Percentiles rank a stretch among this genome's conserved stretches.
Conservation (phyloP, 2,888 invertebrate genomes). For the Cataglyphis cursor region DNA sequence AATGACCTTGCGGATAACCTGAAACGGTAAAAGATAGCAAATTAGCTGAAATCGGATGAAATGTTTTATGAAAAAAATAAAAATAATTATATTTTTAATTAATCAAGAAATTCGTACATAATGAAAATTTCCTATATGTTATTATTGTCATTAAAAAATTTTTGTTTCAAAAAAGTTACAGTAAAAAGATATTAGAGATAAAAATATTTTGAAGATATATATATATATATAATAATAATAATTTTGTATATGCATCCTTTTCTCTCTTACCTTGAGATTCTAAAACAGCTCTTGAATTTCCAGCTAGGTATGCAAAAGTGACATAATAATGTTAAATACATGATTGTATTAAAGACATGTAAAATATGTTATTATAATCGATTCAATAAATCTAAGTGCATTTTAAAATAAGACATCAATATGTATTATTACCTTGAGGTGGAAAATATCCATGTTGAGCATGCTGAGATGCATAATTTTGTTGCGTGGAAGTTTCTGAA, state of each 20-base stretch:
- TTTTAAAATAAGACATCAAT: background rate
- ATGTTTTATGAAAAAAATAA: background rate
- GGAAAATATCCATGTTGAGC: conserved; percentile 84
- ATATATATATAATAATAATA: background rate
- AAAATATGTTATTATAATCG: conserved; percentile 7
- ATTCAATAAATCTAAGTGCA: background rate
- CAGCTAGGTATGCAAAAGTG: conserved; percentile 82
- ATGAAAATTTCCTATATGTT: background rate
- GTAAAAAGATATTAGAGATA: background rate
- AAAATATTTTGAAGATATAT: background rate
- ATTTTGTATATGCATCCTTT: background rate
- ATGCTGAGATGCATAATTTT: conserved; percentile 81
- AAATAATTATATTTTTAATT: conserved; percentile 17
- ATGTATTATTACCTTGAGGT: conserved; percentile 81
- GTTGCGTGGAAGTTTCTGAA: conserved; percentile 81
- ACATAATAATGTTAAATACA: conserved; percentile 69
- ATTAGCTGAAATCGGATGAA: background rate
- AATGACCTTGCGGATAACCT: conserved; percentile 84
- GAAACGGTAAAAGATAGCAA: background rate
- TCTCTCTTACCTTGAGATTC: conserved; percentile 84
- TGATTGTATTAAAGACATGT: conserved; percentile 37
- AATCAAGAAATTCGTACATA: background rate
- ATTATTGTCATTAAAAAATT: background rate
- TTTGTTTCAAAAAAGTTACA: background rate
- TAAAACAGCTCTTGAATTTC: conserved; percentile 85